Conservation (phyloP, 2,113 vertebrate species). For the Peromyscus polionotus region DNA sequence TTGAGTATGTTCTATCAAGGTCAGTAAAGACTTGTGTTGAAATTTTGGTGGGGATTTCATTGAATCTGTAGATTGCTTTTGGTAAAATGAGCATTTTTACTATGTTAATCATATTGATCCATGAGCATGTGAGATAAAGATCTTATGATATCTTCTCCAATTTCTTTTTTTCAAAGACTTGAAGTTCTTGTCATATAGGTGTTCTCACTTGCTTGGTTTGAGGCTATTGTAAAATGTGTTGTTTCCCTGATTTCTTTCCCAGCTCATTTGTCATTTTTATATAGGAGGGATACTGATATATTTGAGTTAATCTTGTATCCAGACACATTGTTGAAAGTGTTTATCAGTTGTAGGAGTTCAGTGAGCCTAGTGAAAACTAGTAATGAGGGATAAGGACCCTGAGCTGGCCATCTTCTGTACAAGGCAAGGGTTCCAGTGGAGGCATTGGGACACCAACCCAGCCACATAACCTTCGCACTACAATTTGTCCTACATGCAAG, state of each 20-base stretch:
- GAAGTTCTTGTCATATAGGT: background rate
- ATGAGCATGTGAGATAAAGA: background rate
- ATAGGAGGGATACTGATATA: background rate
- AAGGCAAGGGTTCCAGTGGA: background rate
- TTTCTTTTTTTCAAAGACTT: background rate
- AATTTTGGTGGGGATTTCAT: background rate
- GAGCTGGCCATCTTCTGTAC: background rate
- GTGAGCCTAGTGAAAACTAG: background rate
- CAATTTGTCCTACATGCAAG: background rate
- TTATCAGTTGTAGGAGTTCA: background rate
- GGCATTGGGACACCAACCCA: background rate
- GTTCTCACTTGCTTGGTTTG: background rate
- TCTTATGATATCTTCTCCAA: background rate
- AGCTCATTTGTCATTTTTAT: background rate
- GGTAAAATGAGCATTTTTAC: background rate
- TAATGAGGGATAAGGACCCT: background rate
- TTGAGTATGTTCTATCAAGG: background rate
- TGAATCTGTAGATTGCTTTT: background rate
- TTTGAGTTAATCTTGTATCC: background rate
- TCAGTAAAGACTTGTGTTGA: background rate
- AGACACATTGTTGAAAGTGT: background rate
- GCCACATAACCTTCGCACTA: background rate
- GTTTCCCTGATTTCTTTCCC: background rate
- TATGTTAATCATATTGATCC: background rate
- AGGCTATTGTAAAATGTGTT: background rate